Conservation (phyloP, 2,888 invertebrate genomes). For the Ormyrus labotus region DNA sequence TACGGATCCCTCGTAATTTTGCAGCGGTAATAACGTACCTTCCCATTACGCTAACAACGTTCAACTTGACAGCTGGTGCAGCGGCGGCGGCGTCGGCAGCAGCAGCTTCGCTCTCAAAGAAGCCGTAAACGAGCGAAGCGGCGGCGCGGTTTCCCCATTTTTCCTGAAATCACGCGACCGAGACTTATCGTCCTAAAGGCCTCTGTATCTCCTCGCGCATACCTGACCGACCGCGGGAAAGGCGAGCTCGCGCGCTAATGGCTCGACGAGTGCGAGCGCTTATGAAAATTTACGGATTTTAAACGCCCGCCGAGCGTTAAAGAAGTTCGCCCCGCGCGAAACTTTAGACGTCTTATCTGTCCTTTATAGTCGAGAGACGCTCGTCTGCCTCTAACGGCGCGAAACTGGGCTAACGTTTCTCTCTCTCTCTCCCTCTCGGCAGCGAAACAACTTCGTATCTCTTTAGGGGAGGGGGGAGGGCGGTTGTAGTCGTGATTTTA, state of each 20-base stretch:
- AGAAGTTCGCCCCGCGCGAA: conserved; percentile 60
- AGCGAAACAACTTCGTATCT: conserved; percentile 37
- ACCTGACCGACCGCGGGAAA: conserved; percentile 18
- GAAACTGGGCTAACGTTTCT: conserved; percentile 65
- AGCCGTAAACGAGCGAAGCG: too few relatives aligned
- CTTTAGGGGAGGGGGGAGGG: background rate
- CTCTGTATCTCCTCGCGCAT: conserved; percentile 8
- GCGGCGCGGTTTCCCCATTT: too few relatives aligned
- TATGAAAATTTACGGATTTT: conserved; percentile 69
- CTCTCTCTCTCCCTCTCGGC: conserved; percentile 27
- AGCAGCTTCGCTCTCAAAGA: too few relatives aligned
- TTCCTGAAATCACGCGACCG: too few relatives aligned
- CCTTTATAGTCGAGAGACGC: conserved; percentile 65
- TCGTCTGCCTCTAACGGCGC: conserved; percentile 21
- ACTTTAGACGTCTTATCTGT: conserved; percentile 64
- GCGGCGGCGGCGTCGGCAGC: too few relatives aligned
- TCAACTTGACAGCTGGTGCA: background rate
- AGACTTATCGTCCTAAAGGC: background rate
- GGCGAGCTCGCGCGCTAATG: conserved; percentile 1
- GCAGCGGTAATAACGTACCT: too few relatives aligned
- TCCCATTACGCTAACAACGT: too few relatives aligned
- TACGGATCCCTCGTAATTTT: too few relatives aligned
- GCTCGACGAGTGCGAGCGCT: conserved; percentile 47
- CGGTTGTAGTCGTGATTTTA: conserved; percentile 18
- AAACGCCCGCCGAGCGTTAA: conserved; percentile 62